Percentiles rank a stretch among this genome's conserved stretches.
phyloP scores from a whole-genome alignment of 1,140 invertebrate genomes.

The Drosophila rhopaloa region DNA sequence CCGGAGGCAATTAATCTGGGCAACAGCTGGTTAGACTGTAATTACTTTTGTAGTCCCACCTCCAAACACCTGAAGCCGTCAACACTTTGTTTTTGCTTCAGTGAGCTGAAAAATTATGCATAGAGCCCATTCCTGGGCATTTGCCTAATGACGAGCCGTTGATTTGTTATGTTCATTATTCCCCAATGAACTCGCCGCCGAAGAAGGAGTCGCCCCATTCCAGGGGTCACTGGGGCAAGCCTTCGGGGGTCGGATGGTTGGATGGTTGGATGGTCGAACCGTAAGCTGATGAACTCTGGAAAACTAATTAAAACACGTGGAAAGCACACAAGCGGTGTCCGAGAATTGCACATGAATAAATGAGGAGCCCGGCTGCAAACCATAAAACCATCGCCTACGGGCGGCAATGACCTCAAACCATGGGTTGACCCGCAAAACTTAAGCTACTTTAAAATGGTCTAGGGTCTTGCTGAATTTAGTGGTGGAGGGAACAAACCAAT shows the following conservation, averaged over 20 bases:
- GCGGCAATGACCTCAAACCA: conserved; percentile 41
- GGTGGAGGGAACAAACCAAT: conserved; percentile 6
- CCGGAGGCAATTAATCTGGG: conserved; percentile 66
- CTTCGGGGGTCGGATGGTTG: background rate
- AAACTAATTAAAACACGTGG: conserved; percentile 82
- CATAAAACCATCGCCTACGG: conserved; percentile 16
- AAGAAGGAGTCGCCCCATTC: conserved; percentile 2
- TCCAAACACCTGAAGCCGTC: conserved; percentile 35
- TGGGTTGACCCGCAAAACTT: background rate
- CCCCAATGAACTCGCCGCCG: conserved; percentile 29
- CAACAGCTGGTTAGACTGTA: conserved; percentile 64
- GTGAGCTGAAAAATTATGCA: conserved; percentile 77
- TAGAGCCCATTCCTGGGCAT: conserved; percentile 29
- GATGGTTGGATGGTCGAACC: background rate
- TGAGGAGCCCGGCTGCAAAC: conserved; percentile 24
- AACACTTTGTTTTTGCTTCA: conserved; percentile 66
- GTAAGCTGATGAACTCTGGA: conserved; percentile 70
- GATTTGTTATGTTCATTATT: conserved; percentile 81
- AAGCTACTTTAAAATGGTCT: conserved; percentile 13
- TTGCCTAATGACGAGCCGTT: conserved; percentile 67
- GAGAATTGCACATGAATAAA: conserved; percentile 66
- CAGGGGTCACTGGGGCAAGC: background rate
- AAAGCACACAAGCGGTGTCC: conserved; percentile 55
- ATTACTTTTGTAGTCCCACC: conserved; percentile 63
- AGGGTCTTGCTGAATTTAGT: background rate